These are phyloP conservation scores for Heteromormyrus szaboi DNA, from an alignment of 2,797 vertebrate genomes.

Conservation along the genomic window DNA sequence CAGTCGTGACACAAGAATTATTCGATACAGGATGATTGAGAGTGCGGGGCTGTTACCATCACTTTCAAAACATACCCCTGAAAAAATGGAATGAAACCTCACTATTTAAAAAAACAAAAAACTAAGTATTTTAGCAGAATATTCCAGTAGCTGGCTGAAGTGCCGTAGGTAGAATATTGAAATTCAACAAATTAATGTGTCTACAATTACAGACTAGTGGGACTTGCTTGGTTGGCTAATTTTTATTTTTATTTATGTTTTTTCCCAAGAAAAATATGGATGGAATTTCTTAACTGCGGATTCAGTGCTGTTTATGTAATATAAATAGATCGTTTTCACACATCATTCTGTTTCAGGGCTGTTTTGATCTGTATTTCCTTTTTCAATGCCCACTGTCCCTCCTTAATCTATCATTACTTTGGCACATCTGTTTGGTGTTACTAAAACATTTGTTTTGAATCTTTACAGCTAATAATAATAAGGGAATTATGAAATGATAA, in stretches of 20 bases:
- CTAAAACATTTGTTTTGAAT: not conserved
- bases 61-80: not conserved
- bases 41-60: not conserved
- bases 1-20: constrained; percentile 13
- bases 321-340: not conserved
- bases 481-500: constrained; percentile 1
- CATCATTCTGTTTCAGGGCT: not conserved
- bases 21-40: constrained; percentile 3
- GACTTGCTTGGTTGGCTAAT: not conserved
- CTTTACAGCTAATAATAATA: not conserved
- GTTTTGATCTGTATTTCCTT: not conserved
- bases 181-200: not conserved
- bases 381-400: not conserved
- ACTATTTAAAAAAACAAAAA: not conserved
- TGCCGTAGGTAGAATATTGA: not conserved
- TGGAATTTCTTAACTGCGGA: not conserved
- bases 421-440: not conserved
- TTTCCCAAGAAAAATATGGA: not conserved
- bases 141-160: not conserved
- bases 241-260: not conserved
- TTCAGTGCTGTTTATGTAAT: not conserved
- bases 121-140: constrained; percentile 16
- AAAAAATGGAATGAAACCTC: constrained; percentile 5
- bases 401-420: not conserved
- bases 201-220: not conserved